phyloP scores from a whole-genome alignment of 2,888 invertebrate genomes.

The Panorpa germanica region DNA sequence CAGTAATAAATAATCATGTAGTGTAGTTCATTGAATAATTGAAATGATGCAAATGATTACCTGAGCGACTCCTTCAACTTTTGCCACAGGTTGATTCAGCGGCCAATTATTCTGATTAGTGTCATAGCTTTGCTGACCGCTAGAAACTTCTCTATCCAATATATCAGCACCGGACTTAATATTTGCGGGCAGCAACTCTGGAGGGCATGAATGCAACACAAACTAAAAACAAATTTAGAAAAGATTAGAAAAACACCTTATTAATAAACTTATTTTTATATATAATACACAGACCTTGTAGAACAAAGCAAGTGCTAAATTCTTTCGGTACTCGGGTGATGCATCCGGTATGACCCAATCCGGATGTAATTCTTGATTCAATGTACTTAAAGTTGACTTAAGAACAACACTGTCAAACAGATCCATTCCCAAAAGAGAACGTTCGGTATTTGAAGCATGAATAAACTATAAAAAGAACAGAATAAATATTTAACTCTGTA shows the following conservation, averaged over 20 bases:
- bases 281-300: conserved; percentile 45
- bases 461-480: conserved; percentile 18
- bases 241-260: too few relatives aligned
- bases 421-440: conserved; percentile 13
- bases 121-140: conserved; percentile 48
- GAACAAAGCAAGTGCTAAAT: conserved; percentile 44
- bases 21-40: too few relatives aligned
- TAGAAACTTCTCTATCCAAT: conserved; percentile 41
- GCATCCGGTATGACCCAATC: conserved; percentile 39
- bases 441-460: conserved; percentile 33
- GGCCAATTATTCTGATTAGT: conserved; percentile 52
- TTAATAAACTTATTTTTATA: too few relatives aligned
- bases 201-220: too few relatives aligned
- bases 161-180: conserved; percentile 25
- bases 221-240: too few relatives aligned
- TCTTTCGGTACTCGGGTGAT: conserved; percentile 39
- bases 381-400: conserved; percentile 24
- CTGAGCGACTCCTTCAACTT: conserved; percentile 63
- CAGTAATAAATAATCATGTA: too few relatives aligned
- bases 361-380: conserved; percentile 38
- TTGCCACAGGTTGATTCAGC: conserved; percentile 52
- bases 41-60: too few relatives aligned
- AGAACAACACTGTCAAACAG: conserved; percentile 22
- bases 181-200: background rate
- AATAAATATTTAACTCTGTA: too few relatives aligned